Base-by-base conservation (phyloP, 2,113 vertebrate species). In the Athene noctua region DNA sequence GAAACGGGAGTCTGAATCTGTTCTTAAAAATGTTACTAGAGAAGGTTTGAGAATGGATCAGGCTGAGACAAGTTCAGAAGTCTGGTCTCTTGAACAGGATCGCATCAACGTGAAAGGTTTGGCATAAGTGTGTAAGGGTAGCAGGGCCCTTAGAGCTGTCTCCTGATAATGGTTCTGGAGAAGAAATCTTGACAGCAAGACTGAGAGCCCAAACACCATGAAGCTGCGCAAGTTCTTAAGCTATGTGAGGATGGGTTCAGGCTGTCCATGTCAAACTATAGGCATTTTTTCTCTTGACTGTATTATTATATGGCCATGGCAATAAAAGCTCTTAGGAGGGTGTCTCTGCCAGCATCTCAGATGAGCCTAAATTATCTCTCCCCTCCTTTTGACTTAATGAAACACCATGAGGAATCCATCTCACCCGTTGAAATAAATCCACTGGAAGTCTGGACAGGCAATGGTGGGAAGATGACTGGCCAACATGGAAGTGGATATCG, bases 61-160 rank as follows among this genome's bases (percentile, higher is more conserved):
- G 34, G 5, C 13, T 2, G 10, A 66, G 51, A 15, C 12, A 36
- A 78, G 16, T n/a, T 73, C 26, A 20, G 44, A 51, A 38, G 25
- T 67, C 16, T 36, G 14, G 40, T 74, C 9, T 51, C 40, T 86
- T 68, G 46, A 92, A 42, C 5, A 42, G n/a, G 18, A 72, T 42
- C 27, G 11, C 10, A 75, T 4, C 30, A 6, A 15, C 25, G 32
- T 10, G 25, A 62, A 11, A 6, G 10, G 30, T 54, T 72, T 3
- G 15, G 13, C 3, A 0, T 23, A 47, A 25, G 20, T 1, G 0
- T 20, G 16, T 55, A 25, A 40, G 27, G 21, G 21, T 27, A 47
- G 20, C 7, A 26, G 23, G 21, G 57, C 15, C 25, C 17, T 59
- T 32, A 29, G 0, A 6, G 30, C 40, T 86, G 49, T 25, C 30